Conservation (phyloP, 53 echinoderm and acorn worm species). For the Temnopleurus reevesii region DNA sequence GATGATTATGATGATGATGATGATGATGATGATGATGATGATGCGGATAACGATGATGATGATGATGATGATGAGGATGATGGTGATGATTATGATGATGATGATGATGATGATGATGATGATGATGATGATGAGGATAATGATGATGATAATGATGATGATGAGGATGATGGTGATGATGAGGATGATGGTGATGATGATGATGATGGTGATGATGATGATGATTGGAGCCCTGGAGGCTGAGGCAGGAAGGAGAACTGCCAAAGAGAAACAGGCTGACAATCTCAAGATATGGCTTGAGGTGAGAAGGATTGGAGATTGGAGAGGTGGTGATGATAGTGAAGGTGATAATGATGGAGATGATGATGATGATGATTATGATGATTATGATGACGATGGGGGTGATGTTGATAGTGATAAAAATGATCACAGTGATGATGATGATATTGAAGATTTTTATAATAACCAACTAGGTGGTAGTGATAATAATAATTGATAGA, state of each 20-base stretch:
- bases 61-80: not conserved
- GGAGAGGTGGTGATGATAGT: no score
- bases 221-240: conserved; percentile 67
- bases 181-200: not conserved
- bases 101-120: not conserved
- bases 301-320: conserved; percentile 58
- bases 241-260: conserved; percentile 72
- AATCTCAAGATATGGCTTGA: conserved; percentile 89
- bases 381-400: no score
- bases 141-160: not conserved
- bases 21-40: not conserved
- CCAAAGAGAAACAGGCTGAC: conserved; percentile 86
- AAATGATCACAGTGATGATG: no score
- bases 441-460: no score
- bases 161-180: not conserved
- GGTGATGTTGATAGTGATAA: no score
- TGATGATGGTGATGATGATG: not conserved
- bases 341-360: no score
- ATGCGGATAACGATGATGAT: not conserved
- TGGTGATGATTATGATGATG: not conserved
- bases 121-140: not conserved
- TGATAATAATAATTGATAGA: no score
- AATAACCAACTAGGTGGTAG: no score
- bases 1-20: not conserved
- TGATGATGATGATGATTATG: no score